Base-by-base conservation (phyloP, 2,888 invertebrate species). In the Sarcophaga carnaria region DNA sequence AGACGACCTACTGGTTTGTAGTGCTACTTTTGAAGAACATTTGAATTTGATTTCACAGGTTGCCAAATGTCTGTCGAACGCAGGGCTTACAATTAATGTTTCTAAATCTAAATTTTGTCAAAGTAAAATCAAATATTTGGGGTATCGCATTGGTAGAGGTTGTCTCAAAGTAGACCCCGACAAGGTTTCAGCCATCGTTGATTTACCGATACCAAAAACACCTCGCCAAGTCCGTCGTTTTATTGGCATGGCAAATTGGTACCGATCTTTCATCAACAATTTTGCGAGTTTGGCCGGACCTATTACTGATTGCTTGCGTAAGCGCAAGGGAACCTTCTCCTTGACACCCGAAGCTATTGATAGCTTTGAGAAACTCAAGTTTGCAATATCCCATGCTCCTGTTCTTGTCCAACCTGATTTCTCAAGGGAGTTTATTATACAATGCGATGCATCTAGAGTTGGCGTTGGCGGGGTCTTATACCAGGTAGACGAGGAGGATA, bases 251-350 rank as follows among this genome's bases (percentile, higher is more conserved):
- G 17, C n/a, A 10, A 62, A 62, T n/a, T 85, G 80, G 74, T 75
- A 81, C 62, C 54, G 80, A 4, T 25, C 74, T 8, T 81, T 81
- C 67, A 63, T 81, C 4, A 66, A 47, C 17, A 81, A 74, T 74
- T 81, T 82, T 67, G 20, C 70, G 10, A 64, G 49, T 49, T 20
- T 85, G 27, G 20, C 80, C 8, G 85, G 77, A 25, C 80, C 66
- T 17, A 45, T 20, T 27, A 27, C 27, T 4, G 27, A 27, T 4
- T 27, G 27, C 27, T 27, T 27, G 4, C 27, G 27, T 27, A 79
- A 80, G 37, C 17, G 59, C 17, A 67, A 70, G 47, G 64, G 63
- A 8, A 17, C 22, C 4, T 85, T 85, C 22, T 2, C 20, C 3
- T 25, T 85, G 25, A 76, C 80, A 4, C 49, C 63, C 4, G 71